Evolutionary conservation across 1,140 invertebrate species (phyloP), one percentile per base, ranked within the genome.

Genomic region (Palaemon carinicauda): DNA sequence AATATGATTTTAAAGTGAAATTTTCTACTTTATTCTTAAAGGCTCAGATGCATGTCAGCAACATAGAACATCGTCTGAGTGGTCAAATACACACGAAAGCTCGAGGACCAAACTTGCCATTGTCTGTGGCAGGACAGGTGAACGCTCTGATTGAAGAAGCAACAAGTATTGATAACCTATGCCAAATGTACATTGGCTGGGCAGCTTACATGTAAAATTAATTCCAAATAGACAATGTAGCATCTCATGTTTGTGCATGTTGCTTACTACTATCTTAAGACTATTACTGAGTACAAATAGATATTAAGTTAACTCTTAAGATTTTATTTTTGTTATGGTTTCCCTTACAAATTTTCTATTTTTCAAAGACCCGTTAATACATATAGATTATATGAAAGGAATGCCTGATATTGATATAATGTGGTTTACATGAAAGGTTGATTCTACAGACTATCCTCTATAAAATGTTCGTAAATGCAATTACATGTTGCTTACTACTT

Each of bases 111-210:
- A 89, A 89, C 92, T 78, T 89, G 24, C 92, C 93, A 51, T 91
- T 96, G 15, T 98, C 97, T n/a, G 95, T 97, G 0, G 97, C 98
- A 92, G 98, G 98, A 10, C 97, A 99, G 92, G 96, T 96, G 0
- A 95, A 97, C 91, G 94, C 96, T 90, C 92, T 99, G 3, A 98
- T 99, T 73, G 93, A 95, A 41, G 97, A 99, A 93, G 97, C 98
- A 2, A 98, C 96, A 2, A 95, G 94, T 91, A 91, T 96, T 78
- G 94, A 96, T 88, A 98, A 98, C 92, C 93, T 99, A 1, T 96
- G 96, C 90, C 95, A 96, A 92, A 99, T 99, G 98, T 99, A 97
- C 91, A 94, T 96, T 87, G 98, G 98, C 14, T 99, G 98, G 98
- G 96, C 96, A 65, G 92, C 97, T 12, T 97, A 95, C 90, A 91